A percentile compares a stretch with the other conserved stretches of the same genome.
Evolutionary conservation across 2,113 vertebrate species (phyloP).

Genomic region (Azemiops feae): DNA sequence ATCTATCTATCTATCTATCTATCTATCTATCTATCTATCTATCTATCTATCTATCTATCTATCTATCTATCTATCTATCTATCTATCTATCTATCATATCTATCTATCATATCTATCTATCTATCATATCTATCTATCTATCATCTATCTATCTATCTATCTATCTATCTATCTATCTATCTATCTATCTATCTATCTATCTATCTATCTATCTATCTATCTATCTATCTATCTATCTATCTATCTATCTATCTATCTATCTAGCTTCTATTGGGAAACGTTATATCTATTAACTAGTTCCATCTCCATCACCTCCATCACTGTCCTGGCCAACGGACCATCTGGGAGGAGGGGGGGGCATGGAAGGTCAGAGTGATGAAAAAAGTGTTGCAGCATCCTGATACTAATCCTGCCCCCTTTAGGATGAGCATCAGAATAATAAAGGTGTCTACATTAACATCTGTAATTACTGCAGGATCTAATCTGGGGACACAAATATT

Average conservation of each 20-base stretch:
- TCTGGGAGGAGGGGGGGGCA: not conserved
- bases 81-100: not conserved
- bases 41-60: not conserved
- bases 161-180: too few species aligned
- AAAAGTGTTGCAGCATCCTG: not conserved
- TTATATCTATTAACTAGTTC: accelerated
- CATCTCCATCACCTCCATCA: not conserved
- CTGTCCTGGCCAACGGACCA: not conserved
- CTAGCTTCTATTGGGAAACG: not conserved
- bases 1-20: not conserved
- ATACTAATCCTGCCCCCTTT: not conserved
- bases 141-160: too few species aligned
- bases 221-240: too few species aligned
- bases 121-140: too few species aligned
- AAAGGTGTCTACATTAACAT: not conserved
- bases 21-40: not conserved
- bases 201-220: too few species aligned
- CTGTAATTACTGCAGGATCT: not conserved
- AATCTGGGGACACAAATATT: not conserved
- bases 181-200: too few species aligned
- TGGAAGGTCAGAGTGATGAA: not conserved
- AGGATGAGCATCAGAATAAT: not conserved
- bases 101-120: not conserved
- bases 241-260: too few species aligned
- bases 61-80: not conserved